Conservation (phyloP, 1,140 invertebrate species). For the Drosophila busckii region DNA sequence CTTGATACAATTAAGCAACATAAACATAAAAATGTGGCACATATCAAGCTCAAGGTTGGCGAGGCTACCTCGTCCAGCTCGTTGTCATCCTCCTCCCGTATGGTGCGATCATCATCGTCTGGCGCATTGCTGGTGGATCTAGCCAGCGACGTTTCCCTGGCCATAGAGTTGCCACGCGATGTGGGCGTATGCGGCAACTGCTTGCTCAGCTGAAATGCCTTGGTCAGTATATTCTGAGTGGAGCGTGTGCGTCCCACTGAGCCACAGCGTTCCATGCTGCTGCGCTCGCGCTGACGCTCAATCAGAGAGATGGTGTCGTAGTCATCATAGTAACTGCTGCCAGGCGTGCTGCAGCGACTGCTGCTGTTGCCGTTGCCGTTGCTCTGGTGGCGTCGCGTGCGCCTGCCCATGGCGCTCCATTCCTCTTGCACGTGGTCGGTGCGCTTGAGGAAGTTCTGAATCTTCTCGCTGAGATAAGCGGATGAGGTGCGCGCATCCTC, state of each 20-base stretch:
- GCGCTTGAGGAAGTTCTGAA: slow-evolving; percentile 87
- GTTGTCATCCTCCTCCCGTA: slow-evolving; percentile 74
- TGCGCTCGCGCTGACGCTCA: slow-evolving; percentile 66
- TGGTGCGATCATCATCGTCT: slow-evolving; percentile 71
- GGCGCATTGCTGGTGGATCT: slow-evolving; percentile 24
- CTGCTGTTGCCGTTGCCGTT: slow-evolving; percentile 23
- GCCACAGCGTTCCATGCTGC: slow-evolving; percentile 67
- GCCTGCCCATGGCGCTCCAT: slow-evolving; percentile 81
- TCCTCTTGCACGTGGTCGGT: slow-evolving; percentile 93
- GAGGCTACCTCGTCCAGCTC: slow-evolving; percentile 50
- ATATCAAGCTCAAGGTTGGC: slow-evolving; percentile 40
- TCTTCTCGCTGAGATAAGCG: slow-evolving; percentile 86
- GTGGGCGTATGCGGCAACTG: slow-evolving; percentile 79
- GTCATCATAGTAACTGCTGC: slow-evolving; percentile 58
- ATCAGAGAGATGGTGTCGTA: slow-evolving; percentile 74
- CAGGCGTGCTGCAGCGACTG: slow-evolving; percentile 64
- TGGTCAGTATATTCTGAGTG: slow-evolving; percentile 88
- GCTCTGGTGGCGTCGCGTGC: slow-evolving; percentile 76
- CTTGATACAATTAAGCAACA: slow-evolving; percentile 11
- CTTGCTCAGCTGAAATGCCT: slow-evolving; percentile 86
- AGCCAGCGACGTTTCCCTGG: slow-evolving; percentile 78
- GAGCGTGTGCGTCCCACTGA: slow-evolving; percentile 84
- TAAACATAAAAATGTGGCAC: slow-evolving; percentile 32
- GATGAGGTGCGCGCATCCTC: slow-evolving; percentile 87
- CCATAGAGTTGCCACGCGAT: slow-evolving; percentile 75